Percentiles rank a stretch among this genome's conserved stretches.
Conservation (phyloP, 2,797 vertebrate species). For the Centropyge bicolor region DNA sequence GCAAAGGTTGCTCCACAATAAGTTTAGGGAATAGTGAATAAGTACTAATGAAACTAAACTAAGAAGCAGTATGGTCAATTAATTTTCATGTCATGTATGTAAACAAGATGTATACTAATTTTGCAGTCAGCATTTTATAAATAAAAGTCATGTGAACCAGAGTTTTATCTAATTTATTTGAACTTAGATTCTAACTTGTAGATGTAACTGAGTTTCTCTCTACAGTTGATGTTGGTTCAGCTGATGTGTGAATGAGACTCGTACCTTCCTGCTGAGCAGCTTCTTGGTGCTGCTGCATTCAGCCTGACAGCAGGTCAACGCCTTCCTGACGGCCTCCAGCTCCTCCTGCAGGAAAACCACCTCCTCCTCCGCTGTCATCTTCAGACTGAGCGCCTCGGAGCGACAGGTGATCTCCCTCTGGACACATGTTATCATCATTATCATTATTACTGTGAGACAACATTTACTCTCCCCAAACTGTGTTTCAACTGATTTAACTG, state of each 20-base stretch:
- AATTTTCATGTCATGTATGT: too few relatives aligned
- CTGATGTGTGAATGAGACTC: background rate
- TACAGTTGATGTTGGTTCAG: background rate
- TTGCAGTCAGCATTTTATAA: too few relatives aligned
- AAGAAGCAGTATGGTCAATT: too few relatives aligned
- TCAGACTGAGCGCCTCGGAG: slow-evolving; percentile 72
- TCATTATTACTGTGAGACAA: background rate
- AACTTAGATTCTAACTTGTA: too few relatives aligned
- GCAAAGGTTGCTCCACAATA: too few relatives aligned
- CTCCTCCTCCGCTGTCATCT: slow-evolving; percentile 81
- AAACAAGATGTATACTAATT: too few relatives aligned
- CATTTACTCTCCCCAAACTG: background rate
- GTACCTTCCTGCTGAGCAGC: slow-evolving; percentile 80
- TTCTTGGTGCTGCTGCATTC: slow-evolving; percentile 68
- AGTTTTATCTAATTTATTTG: too few relatives aligned
- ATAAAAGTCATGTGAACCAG: too few relatives aligned
- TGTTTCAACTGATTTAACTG: background rate
- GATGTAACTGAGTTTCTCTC: background rate
- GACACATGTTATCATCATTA: background rate
- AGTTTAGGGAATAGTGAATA: too few relatives aligned
- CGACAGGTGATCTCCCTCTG: slow-evolving; percentile 81
- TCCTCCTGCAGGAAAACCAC: slow-evolving; percentile 75
- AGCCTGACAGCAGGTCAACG: slow-evolving; percentile 71
- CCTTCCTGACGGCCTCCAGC: slow-evolving; percentile 74
- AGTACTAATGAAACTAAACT: too few relatives aligned